Conservation (phyloP, 2,113 vertebrate species). For the Xiphias gladius region DNA sequence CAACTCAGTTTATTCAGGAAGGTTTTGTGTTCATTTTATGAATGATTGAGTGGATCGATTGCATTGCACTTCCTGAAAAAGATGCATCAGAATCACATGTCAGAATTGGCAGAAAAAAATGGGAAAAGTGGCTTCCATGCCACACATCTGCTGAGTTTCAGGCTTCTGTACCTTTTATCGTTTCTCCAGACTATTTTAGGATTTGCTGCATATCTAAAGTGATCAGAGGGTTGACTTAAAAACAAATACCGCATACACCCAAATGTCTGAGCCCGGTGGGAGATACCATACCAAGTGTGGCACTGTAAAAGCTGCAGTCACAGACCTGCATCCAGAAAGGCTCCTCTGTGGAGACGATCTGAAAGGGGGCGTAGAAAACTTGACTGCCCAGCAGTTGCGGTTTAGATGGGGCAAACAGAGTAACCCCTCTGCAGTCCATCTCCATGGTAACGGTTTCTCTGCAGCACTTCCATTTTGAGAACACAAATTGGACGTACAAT, state of each 20-base stretch:
- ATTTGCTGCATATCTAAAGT: constrained; percentile 38
- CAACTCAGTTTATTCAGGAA: constrained; percentile 41
- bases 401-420: not conserved
- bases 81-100: constrained; percentile 8
- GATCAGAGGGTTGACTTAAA: constrained; percentile 38
- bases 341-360: constrained; percentile 15
- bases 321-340: constrained; percentile 53
- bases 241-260: constrained; percentile 14
- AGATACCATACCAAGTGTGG: constrained; percentile 20
- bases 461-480: constrained; percentile 20
- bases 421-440: constrained; percentile 20
- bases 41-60: constrained; percentile 23
- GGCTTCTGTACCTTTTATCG: constrained; percentile 21
- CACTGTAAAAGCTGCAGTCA: constrained; percentile 27
- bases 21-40: constrained; percentile 41
- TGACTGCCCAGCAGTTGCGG: not conserved
- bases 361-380: constrained; percentile 8
- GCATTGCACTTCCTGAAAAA: constrained; percentile 23
- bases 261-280: constrained; percentile 28
- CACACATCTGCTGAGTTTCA: constrained; percentile 19
- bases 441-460: constrained; percentile 43
- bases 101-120: not conserved
- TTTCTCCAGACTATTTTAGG: constrained; percentile 32
- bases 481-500: not conserved
- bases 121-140: constrained; percentile 1